These are phyloP conservation scores for Leucoraja ocellata DNA, from an alignment of 2,797 vertebrate genomes.

Conservation along the genomic window DNA sequence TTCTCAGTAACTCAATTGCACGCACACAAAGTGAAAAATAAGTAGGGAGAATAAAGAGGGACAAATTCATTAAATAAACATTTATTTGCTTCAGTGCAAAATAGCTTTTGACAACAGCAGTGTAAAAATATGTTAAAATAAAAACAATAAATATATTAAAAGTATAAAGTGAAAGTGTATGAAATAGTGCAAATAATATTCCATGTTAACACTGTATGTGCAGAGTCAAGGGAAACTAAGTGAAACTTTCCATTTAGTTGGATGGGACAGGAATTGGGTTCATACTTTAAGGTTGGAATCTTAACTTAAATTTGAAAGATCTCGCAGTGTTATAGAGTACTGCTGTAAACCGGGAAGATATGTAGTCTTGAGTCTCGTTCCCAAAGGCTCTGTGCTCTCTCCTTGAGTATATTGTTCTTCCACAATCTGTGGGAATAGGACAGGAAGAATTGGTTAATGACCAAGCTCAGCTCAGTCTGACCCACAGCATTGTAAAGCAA, in stretches of 20 bases:
- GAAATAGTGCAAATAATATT: not conserved
- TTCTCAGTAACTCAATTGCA: not conserved
- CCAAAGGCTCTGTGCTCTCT: constrained; percentile 48
- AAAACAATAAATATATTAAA: constrained; percentile 19
- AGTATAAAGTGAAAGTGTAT: not conserved
- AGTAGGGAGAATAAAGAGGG: not conserved
- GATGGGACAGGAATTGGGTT: not conserved
- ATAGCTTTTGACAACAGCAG: not conserved
- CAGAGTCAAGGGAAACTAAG: not conserved
- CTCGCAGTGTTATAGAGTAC: not conserved
- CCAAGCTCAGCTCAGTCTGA: not conserved
- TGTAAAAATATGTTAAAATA: not conserved
- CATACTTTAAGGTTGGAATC: not conserved
- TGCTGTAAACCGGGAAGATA: constrained; percentile 58
- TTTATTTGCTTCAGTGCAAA: not conserved
- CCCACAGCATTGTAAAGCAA: not conserved
- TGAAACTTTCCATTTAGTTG: not conserved
- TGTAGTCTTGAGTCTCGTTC: constrained; percentile 65
- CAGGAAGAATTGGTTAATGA: constrained; percentile 21
- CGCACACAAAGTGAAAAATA: not conserved
- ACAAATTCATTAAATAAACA: not conserved
- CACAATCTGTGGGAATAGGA: constrained; percentile 65
- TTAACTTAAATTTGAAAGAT: not conserved
- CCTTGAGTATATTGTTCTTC: constrained; percentile 61
- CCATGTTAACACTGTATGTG: not conserved